These are phyloP conservation scores for Eumacrocentrus americanus DNA, from an alignment of 2,888 invertebrate genomes.

Conservation along the genomic window DNA sequence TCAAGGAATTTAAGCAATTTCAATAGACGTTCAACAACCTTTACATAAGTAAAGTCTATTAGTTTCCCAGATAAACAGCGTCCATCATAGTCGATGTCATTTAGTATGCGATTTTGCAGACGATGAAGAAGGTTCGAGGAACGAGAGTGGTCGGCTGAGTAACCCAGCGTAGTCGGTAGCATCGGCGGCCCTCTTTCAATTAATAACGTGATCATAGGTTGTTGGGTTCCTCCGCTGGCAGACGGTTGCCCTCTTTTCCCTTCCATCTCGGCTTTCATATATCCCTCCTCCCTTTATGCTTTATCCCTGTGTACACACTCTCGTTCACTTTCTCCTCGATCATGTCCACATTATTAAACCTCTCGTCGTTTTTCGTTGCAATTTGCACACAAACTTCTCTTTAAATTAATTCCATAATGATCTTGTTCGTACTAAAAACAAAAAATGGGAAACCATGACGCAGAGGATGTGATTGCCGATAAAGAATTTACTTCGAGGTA, in stretches of 20 bases:
- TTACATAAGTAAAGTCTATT: no score
- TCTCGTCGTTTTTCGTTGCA: not conserved
- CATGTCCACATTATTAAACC: not conserved
- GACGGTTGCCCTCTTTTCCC: conserved; percentile 18
- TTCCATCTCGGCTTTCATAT: conserved; percentile 4
- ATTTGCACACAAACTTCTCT: not conserved
- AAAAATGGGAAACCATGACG: not conserved
- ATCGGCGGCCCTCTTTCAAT: conserved; percentile 58
- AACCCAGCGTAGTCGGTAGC: conserved; percentile 54
- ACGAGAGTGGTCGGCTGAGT: not conserved
- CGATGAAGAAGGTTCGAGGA: not conserved
- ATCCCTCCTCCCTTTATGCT: no score
- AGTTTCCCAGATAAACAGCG: not conserved
- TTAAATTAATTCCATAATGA: not conserved
- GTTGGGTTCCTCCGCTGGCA: conserved; percentile 40
- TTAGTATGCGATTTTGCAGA: not conserved
- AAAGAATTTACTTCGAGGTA: not conserved
- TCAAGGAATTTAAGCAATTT: no score
- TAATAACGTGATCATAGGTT: conserved; percentile 60
- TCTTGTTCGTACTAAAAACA: not conserved
- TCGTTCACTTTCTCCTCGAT: conserved; percentile 7
- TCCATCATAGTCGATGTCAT: not conserved
- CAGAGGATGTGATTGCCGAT: not conserved
- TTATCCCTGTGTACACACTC: no score
- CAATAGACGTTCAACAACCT: no score